Evolutionary conservation across 2,113 vertebrate genomes (phyloP), one percentile per base, ranked within the genome.

Genomic region (Arvicanthis niloticus): DNA sequence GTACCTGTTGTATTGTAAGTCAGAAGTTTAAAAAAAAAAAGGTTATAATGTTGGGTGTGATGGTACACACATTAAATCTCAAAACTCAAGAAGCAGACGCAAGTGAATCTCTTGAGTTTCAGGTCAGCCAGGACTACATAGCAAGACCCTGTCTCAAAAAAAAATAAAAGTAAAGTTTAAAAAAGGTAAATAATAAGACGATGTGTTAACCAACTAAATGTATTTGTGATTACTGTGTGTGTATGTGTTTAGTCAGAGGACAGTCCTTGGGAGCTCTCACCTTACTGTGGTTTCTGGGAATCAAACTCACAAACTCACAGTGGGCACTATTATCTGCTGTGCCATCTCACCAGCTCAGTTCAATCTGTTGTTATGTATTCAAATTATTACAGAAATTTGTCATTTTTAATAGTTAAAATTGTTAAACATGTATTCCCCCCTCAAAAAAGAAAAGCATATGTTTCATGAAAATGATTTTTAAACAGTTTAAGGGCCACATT

Each of bases 301-400:
- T 65, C 0, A 1, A 85, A 85, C 58, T 85, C 58, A 45, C 0
- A 0, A 85, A 65, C 81, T 65, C 40, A 5, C 1, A 1, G 40
- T 19, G 4, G 68, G 31, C 16, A 8, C 42, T 37, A 17, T 31
- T 51, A 37, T 68, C 42, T 48, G 31, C 84, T 51, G 42, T 51
- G 19, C 62, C 24, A 45, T 34, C 26, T 85, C 58, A 65, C 26
- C 40, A 85, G 17, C 15, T 34, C 51, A 12, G 26, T 19, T 93
- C 90, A 92, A 87, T 81, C 56, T 87, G 53, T 72, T 51, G n/a
- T 82, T 91, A 42, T 78, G 9, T 76, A 89, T 96, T 42, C 29
- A 82, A 91, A 82, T 67, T 88, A 8, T 73, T 91, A 80, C 3
- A 89, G 51, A 67, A 94, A 77, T n/a, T 70, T 93, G 13, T 10